Evolutionary conservation across 1,140 invertebrate species (phyloP), one percentile per base, ranked within the genome.

Genomic region (Globodera ellingtonae): DNA sequence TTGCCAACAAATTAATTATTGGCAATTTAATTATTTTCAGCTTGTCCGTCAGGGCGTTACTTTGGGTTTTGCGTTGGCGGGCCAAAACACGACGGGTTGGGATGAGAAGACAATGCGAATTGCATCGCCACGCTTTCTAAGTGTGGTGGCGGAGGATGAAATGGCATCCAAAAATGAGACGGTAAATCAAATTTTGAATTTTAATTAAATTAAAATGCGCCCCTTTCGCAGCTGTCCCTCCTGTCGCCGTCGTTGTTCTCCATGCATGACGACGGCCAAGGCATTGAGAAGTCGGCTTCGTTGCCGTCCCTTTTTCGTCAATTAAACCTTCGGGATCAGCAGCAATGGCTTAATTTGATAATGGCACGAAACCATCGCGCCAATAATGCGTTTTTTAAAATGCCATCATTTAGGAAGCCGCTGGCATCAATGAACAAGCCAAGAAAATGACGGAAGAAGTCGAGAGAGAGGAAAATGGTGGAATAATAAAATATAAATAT

Each of bases 71-170:
- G 66, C 79, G 24, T 7, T 89, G 13, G 81, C 83, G 59, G 86
- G 87, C 24, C 85, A 88, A 75, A 89, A 88, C 75, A 83, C 83
- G 10, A 81, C 87, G 8, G 81, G 83, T 50, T 88, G 88, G 56
- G 86, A 88, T 47, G 79, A 87, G n/a, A 88, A 88, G 74, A 89
- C 85, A 6, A 69, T 88, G 67, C 88, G 85, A 69, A n/a, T 88
- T 46, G 81, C 82, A 56, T 89, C 88, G 0, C 87, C 87, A 21
- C 56, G 87, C 59, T 81, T 88, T 47, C 79, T 88, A 52, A 83
- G 80, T 56, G 72, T 88, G 50, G 79, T 86, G 67, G 85, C 87
- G 6, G 87, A 88, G 13, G 77, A 89, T 8, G 84, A 77, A 47
- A 77, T 77, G 65, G 62, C 75, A 52, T 74, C 80, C 44, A 56